These are phyloP conservation scores for Rhopilema esculentum DNA, from an alignment of 30 jellyfish, hydroid and myxozoan genomes.

Conservation along the genomic window DNA sequence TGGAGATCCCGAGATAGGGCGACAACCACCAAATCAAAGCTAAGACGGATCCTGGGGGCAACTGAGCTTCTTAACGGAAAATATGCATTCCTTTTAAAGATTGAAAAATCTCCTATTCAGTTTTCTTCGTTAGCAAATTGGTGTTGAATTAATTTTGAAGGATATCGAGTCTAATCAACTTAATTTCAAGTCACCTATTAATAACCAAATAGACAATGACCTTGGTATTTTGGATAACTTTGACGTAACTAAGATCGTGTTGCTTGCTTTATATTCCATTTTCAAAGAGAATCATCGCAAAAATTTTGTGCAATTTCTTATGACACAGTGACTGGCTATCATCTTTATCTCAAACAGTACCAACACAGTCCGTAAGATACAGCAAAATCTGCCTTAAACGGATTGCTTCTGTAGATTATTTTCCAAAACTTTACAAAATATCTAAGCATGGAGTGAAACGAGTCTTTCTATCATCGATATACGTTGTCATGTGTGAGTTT, in stretches of 20 bases:
- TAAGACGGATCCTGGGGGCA: background rate
- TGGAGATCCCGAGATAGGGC: background rate
- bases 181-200: background rate
- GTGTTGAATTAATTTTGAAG: background rate
- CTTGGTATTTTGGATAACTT: background rate
- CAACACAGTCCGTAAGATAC: background rate
- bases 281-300: background rate
- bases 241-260: background rate
- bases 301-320: too few species aligned
- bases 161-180: background rate
- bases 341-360: background rate
- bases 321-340: background rate
- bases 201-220: background rate
- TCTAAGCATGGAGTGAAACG: background rate
- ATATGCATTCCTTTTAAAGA: background rate
- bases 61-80: background rate
- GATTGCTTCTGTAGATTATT: background rate
- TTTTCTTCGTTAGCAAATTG: background rate
- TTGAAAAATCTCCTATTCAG: background rate
- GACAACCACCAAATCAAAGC: background rate
- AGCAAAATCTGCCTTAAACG: background rate
- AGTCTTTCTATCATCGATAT: too few species aligned
- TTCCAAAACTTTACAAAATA: background rate
- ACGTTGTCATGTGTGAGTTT: too few species aligned
- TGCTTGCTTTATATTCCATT: background rate